phyloP scores from a whole-genome alignment of 2,888 invertebrate genomes.

The Drosophila monieri region DNA sequence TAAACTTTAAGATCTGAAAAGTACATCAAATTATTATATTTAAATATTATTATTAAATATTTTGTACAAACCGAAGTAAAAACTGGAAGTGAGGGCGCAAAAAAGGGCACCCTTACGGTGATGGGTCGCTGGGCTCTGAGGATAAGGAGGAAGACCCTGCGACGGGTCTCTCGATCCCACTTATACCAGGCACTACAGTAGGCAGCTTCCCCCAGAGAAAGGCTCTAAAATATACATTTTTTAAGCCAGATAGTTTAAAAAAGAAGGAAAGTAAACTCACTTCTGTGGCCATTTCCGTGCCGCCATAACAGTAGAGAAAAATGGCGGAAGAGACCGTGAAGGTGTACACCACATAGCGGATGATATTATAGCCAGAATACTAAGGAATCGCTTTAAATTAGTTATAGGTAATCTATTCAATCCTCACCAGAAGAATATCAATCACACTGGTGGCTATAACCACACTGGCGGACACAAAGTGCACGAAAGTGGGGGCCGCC shows the following conservation, averaged over 20 bases:
- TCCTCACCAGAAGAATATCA: slow-evolving; percentile 60
- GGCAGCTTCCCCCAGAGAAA: slow-evolving; percentile 60
- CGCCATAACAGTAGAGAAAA: slow-evolving; percentile 64
- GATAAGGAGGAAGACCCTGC: slow-evolving; percentile 54
- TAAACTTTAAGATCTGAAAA: slow-evolving; percentile 67
- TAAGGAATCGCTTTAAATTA: background rate
- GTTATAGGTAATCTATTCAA: background rate
- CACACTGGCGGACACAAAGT: slow-evolving; percentile 59
- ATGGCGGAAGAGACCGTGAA: slow-evolving; percentile 53
- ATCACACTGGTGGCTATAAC: slow-evolving; percentile 69
- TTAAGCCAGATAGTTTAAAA: accelerated
- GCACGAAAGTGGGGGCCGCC: slow-evolving; percentile 62
- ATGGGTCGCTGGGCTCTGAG: slow-evolving; percentile 61
- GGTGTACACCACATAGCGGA: slow-evolving; percentile 63
- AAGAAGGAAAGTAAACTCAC: slow-evolving; percentile 28
- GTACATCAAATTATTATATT: background rate
- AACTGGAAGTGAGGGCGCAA: slow-evolving; percentile 53
- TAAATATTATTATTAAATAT: background rate
- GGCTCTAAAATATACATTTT: slow-evolving; percentile 38
- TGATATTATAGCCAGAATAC: slow-evolving; percentile 66
- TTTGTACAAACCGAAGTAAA: slow-evolving; percentile 52
- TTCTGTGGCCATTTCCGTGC: slow-evolving; percentile 62
- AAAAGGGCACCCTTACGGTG: slow-evolving; percentile 59
- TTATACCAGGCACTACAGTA: slow-evolving; percentile 63
- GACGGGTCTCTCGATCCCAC: slow-evolving; percentile 58